Base-by-base conservation (phyloP, 2,113 vertebrate species). In the Tupaia chinensis region DNA sequence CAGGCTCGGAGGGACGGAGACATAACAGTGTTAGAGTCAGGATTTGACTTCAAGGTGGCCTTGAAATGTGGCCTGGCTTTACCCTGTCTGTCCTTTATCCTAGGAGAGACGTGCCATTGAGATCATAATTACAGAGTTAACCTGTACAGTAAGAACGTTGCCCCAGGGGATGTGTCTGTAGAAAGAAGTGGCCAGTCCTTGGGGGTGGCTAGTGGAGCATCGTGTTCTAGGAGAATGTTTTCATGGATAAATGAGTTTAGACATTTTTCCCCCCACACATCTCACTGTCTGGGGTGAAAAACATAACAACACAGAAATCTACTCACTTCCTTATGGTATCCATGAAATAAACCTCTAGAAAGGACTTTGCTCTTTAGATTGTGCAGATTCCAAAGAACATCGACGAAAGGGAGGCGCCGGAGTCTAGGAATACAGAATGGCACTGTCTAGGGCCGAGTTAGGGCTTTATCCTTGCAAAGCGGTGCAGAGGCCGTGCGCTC, bases 251-350 rank as follows among this genome's bases (percentile, higher is more conserved):
- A 61, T 7, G n/a, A 78, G 58, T 89, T 32, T 8, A 63, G 25
- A 17, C 20, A 5, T 63, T 11, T 10, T 91, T 60, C 91, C 95
- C 73, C n/a, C n/a, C 19, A 13, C 3, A 23, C n/a, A 7, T 32
- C 12, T 61, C 25, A 2, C 10, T 87, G 29, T n/a, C 78, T 17
- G 15, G 80, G 6, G n/a, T 27, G 9, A 15, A 22, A 16, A 61
- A 56, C 58, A 1, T 29, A 22, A 20, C 20, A 44, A 22, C 54
- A 32, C 12, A 58, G 3, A 22, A 16, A 13, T 2, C 44, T 9
- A 14, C 7, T n/a, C 25, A 96, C 89, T 98, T 97, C 95, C 96
- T 96, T 93, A 90, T 97, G 70, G 56, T n/a, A 12, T 66, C 73
- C 19, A 25, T 87, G 81, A 96, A 82, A 87, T 82, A 11, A 88